Evolutionary conservation across 2,888 invertebrate genomes (phyloP), one percentile per base, ranked within the genome.

Genomic region (Hyalella azteca): DNA sequence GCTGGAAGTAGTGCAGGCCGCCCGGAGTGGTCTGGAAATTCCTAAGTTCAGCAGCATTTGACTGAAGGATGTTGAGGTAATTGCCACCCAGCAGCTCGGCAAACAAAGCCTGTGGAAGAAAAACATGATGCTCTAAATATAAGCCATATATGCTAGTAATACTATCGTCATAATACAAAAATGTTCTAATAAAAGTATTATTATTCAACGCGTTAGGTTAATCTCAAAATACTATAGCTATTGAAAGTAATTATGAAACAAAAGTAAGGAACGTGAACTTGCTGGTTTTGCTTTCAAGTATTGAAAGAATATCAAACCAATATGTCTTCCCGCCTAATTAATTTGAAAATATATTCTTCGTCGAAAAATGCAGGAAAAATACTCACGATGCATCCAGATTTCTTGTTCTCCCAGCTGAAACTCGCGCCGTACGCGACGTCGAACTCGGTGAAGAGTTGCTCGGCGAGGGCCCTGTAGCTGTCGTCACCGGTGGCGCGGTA

Each of bases 341-440:
- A n/a, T n/a, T n/a, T n/a, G n/a, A n/a, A n/a, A n/a, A n/a, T n/a
- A n/a, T n/a, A n/a, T n/a, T n/a, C n/a, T n/a, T n/a, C 7, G 13
- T 26, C 5, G 45, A 45, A 22, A 3, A 54, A 4, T 3, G 2
- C 11, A 13, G 11, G 11, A 3, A 26, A 26, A 54, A 19, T 15
- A 66, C 81, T 78, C 49, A 81, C 81, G 39, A 73, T 77, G 11
- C 85, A 86, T 19, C 90, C 91, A 2, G 90, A 90, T n/a, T 88
- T 88, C 86, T 91, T 90, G 81, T 90, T 89, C 83, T 91, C 90
- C 86, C 90, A 90, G 81, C 88, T 90, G 82, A 91, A 91, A 81
- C 89, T 89, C 49, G 88, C 89, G n/a, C 54, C 45, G 11, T 49
- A n/a, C 5, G 89, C 88, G 81, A 87, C 86, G n/a, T n/a, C 36